A percentile compares a stretch with the other conserved stretches of the same genome.
These are phyloP conservation scores for Phenganax stokvisi DNA, from an alignment of 92 coral and sea anemone genomes.

Conservation along the genomic window DNA sequence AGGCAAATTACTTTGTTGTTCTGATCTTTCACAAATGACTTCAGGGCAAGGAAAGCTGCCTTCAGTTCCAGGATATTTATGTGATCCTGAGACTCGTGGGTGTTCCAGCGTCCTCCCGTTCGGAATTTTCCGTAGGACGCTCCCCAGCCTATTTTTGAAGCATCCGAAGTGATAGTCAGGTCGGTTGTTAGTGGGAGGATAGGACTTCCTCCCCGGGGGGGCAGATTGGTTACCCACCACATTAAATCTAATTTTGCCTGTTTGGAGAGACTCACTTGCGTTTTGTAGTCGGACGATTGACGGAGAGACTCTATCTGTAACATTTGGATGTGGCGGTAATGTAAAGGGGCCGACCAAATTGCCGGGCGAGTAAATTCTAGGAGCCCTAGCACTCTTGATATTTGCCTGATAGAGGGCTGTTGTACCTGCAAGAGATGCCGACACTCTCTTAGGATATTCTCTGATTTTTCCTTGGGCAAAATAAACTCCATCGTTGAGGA, in stretches of 20 bases:
- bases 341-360: slow-evolving; percentile 20
- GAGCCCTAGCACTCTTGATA: not conserved
- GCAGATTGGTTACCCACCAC: slow-evolving; percentile 15
- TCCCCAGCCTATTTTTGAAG: slow-evolving; percentile 21
- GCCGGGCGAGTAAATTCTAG: slow-evolving; percentile 23
- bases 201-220: not conserved
- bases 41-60: slow-evolving; percentile 15
- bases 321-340: slow-evolving; percentile 1
- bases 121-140: not conserved
- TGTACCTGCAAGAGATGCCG: not conserved
- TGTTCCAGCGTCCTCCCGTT: slow-evolving; percentile 13
- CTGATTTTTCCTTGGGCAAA: slow-evolving; percentile 5
- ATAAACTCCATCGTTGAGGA: slow-evolving; percentile 20
- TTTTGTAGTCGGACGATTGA: slow-evolving; percentile 4
- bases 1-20: not conserved
- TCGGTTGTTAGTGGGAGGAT: slow-evolving; percentile 32
- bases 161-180: slow-evolving; percentile 15
- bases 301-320: not conserved
- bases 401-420: not conserved
- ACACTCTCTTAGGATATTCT: slow-evolving; percentile 6
- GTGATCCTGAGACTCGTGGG: not conserved
- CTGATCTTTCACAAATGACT: slow-evolving; percentile 13
- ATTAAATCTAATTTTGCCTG: not conserved
- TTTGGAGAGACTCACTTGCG: slow-evolving; percentile 2
- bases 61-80: not conserved